Base-by-base conservation (phyloP, 2,888 invertebrate genomes). In the Osmoderma eremita region DNA sequence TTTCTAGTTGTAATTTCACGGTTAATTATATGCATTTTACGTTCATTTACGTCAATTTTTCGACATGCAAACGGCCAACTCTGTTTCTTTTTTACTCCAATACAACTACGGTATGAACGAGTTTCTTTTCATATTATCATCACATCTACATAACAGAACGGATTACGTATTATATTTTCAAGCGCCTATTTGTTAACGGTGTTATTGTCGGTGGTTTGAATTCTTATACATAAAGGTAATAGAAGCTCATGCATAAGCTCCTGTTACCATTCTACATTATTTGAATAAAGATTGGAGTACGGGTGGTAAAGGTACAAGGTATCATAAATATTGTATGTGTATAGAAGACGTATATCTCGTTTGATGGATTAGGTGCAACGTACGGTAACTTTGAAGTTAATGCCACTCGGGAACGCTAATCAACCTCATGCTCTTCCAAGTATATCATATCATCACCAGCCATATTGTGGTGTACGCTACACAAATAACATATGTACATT, bases 141-240 rank as follows among this genome's bases (percentile, higher is more conserved):
- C n/a, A n/a, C n/a, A n/a, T n/a, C n/a, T n/a, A n/a, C n/a, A n/a
- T n/a, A 24, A 24, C 24, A 24, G 5, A 24, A 24, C 24, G 13
- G 4, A 20, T 36, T 36, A 53, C 17, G 53, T 30, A 30, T 53
- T 53, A 53, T 53, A 12, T 17, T 17, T 38, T 53, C 17, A 38
- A 53, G 38, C 22, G 15, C 10, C 38, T 12, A 5, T 38, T 53
- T 53, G 53, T 38, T n/a, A 22, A 36, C 53, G 6, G 53, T 38
- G 53, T 53, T 38, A 53, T 53, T 53, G 53, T 38, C 38, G 53
- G n/a, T 38, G 53, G 53, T 36, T 22, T 36, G 38, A 53, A 38
- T 53, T 53, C 53, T 39, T 38, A 53, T 53, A 53, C 38, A 53
- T 53, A 38, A 53, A 17, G 38, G 53, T 53, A 53, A 53, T 53